Percentiles rank a stretch among this genome's conserved stretches.
Conservation (phyloP, 2,888 invertebrate genomes). For the Herminia tarsipennalis region DNA sequence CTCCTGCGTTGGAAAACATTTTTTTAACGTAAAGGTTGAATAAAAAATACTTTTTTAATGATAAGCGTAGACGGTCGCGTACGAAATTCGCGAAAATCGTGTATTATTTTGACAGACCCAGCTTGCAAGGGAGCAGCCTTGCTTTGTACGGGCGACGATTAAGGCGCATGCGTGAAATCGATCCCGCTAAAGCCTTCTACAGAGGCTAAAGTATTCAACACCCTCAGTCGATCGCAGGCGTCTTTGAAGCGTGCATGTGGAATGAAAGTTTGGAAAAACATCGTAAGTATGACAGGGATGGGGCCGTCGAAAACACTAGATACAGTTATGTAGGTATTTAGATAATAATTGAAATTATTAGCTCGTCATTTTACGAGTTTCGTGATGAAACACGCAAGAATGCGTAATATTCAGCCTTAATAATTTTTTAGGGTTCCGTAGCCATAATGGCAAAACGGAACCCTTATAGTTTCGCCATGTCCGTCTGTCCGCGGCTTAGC, state of each 20-base stretch:
- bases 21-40: constrained; percentile 8
- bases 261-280: constrained; percentile 2
- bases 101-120: constrained; percentile 77
- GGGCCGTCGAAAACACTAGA: too few species aligned
- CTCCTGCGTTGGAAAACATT: constrained; percentile 9
- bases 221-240: constrained; percentile 35
- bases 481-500: too few species aligned
- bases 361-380: too few species aligned
- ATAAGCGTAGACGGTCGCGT: constrained; percentile 43
- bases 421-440: too few species aligned
- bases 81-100: constrained; percentile 60
- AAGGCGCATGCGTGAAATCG: constrained; percentile 76
- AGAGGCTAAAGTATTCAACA: constrained; percentile 44
- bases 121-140: constrained; percentile 64
- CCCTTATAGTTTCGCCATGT: too few species aligned
- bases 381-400: too few species aligned
- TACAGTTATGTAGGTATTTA: too few species aligned
- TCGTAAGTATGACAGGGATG: constrained; percentile 4
- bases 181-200: constrained; percentile 64
- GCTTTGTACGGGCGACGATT: constrained; percentile 69
- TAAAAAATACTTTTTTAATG: constrained; percentile 21
- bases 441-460: too few species aligned
- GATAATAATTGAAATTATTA: too few species aligned
- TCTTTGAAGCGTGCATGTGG: constrained; percentile 9
- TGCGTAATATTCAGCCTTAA: too few species aligned